Evolutionary conservation across 2,113 vertebrate genomes (phyloP).

Genomic region (Chloebia gouldiae): DNA sequence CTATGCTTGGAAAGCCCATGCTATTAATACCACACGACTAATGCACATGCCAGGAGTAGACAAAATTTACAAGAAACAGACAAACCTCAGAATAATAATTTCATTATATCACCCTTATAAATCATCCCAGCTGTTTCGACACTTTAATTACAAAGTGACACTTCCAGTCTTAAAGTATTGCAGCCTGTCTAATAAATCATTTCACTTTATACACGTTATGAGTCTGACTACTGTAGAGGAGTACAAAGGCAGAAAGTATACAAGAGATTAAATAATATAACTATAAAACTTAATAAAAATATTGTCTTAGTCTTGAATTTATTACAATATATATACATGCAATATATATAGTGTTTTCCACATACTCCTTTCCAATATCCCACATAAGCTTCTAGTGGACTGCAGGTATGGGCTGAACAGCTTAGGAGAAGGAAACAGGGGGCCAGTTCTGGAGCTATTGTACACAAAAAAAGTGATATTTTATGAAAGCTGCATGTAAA

Average conservation of each 20-base stretch:
- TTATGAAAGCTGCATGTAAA: background rate
- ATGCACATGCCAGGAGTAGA: background rate
- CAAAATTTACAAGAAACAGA: conserved; percentile 25
- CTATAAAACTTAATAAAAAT: background rate
- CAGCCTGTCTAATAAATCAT: background rate
- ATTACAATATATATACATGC: background rate
- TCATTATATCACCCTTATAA: conserved; percentile 25
- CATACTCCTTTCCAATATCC: background rate
- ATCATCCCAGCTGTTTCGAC: conserved; percentile 13
- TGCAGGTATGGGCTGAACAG: background rate
- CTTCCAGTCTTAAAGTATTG: background rate
- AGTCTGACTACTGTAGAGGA: background rate
- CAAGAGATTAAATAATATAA: background rate
- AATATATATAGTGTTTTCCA: background rate
- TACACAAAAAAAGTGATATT: background rate
- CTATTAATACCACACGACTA: background rate
- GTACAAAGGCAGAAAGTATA: background rate
- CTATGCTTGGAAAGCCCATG: background rate
- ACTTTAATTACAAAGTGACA: conserved; percentile 48
- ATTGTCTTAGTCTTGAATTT: background rate
- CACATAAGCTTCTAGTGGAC: background rate
- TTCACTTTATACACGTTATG: background rate
- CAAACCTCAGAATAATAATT: conserved; percentile 36
- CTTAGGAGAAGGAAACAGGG: accelerated
- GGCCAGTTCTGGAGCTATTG: background rate